These are phyloP conservation scores for Zootermopsis nevadensis DNA, from an alignment of 2,888 invertebrate species.

Conservation along the genomic window DNA sequence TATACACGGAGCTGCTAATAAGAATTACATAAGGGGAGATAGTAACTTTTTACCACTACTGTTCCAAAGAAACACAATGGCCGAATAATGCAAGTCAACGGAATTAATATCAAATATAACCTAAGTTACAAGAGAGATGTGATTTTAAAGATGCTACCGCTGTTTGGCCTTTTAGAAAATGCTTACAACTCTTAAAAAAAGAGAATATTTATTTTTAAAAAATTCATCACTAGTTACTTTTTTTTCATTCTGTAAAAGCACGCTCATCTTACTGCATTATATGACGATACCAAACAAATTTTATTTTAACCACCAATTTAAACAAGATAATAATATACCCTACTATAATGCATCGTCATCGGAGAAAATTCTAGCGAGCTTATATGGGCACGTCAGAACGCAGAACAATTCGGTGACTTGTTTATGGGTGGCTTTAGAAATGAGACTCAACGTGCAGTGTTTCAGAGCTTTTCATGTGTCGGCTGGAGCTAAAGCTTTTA, in stretches of 20 bases:
- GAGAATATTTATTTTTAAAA: constrained; percentile 25
- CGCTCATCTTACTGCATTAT: constrained; percentile 29
- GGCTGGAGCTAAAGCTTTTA: too few species aligned
- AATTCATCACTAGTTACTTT: constrained; percentile 10
- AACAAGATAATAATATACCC: constrained; percentile 8
- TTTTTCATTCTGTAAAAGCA: constrained; percentile 12
- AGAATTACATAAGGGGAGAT: background rate
- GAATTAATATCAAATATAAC: constrained; percentile 21
- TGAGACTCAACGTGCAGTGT: too few species aligned
- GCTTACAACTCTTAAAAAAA: background rate
- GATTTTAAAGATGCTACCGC: constrained; percentile 15
- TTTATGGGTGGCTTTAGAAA: too few species aligned
- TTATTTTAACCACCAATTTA: constrained; percentile 43
- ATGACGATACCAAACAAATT: constrained; percentile 38
- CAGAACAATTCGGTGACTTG: background rate
- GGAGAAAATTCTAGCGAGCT: constrained; percentile 19
- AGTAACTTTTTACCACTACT: too few species aligned
- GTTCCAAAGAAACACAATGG: background rate
- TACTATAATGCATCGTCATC: background rate
- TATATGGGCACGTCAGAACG: background rate
- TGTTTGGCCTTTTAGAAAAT: constrained; percentile 24
- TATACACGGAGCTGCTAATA: background rate
- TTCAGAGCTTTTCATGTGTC: too few species aligned
- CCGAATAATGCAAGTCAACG: constrained; percentile 31
- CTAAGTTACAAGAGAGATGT: constrained; percentile 3